Percentiles rank a stretch among this genome's conserved stretches.
These are phyloP conservation scores for Phoxinus phoxinus DNA, from an alignment of 2,113 vertebrate genomes.

Conservation along the genomic window DNA sequence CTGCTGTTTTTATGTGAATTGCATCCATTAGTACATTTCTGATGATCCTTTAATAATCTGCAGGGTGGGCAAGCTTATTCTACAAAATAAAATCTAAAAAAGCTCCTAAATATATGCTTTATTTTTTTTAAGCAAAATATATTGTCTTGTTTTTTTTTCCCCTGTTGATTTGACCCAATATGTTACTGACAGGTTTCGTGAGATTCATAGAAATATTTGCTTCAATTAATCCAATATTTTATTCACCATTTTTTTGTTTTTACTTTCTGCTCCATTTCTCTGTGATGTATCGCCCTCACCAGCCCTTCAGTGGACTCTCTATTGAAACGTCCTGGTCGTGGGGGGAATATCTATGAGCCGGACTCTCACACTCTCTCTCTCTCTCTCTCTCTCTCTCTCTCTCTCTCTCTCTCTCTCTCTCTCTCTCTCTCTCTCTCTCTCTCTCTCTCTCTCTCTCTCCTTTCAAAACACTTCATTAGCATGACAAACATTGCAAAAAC, in stretches of 20 bases:
- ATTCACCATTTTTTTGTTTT: not conserved
- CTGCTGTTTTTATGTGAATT: too few relatives aligned
- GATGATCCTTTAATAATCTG: not conserved
- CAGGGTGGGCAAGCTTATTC: not conserved
- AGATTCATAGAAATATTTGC: not conserved
- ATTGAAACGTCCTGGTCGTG: slow-evolving; percentile 56
- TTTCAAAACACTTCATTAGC: not conserved
- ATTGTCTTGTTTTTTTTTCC: not conserved
- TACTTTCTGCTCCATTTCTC: not conserved
- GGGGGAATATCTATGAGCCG: slow-evolving; percentile 20
- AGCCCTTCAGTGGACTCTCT: slow-evolving; percentile 50
- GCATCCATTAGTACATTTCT: not conserved
- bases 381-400: too few relatives aligned
- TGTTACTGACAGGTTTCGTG: too few relatives aligned
- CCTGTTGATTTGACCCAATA: not conserved
- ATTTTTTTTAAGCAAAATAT: not conserved
- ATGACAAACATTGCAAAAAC: not conserved
- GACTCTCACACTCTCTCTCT: not conserved
- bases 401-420: too few relatives aligned
- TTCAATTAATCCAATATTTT: not conserved
- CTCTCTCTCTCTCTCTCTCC: not conserved
- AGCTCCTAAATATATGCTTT: not conserved
- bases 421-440: too few relatives aligned
- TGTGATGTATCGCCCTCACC: slow-evolving; percentile 51
- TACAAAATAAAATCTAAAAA: not conserved